Evolutionary conservation across 1,140 invertebrate species (phyloP).

Genomic region (Ericerus pela): DNA sequence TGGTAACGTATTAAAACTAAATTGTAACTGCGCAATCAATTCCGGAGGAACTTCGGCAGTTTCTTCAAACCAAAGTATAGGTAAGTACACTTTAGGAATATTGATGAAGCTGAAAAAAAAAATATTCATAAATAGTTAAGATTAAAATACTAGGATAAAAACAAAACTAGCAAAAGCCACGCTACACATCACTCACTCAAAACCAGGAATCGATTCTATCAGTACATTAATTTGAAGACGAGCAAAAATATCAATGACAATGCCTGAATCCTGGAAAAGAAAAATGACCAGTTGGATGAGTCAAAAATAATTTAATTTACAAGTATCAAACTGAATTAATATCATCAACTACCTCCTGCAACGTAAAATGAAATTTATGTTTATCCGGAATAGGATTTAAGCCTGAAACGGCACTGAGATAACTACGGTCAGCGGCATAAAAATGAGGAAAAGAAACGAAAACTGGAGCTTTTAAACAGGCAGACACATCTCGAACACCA

Average conservation of each 20-base stretch:
- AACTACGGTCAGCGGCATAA: slow-evolving; percentile 41
- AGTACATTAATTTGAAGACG: not conserved
- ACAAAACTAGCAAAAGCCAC: too few relatives aligned
- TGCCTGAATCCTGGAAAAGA: not conserved
- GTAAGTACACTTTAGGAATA: not conserved
- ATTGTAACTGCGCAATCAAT: not conserved
- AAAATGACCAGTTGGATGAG: not conserved
- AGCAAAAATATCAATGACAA: not conserved
- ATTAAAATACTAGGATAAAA: not conserved
- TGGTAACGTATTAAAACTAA: not conserved
- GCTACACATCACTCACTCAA: not conserved
- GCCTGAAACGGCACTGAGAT: slow-evolving; percentile 39
- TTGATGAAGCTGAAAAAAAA: not conserved
- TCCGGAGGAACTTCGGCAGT: not conserved
- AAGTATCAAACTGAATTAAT: too few relatives aligned
- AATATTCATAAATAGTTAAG: not conserved
- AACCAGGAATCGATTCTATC: not conserved
- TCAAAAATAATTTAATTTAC: too few relatives aligned
- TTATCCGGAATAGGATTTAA: slow-evolving; percentile 39
- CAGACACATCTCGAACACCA: slow-evolving; percentile 9
- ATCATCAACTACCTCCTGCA: slow-evolving; percentile 45
- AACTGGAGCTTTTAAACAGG: slow-evolving; percentile 34
- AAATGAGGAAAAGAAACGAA: slow-evolving; percentile 59
- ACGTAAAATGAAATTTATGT: slow-evolving; percentile 41
- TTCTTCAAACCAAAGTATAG: not conserved